Evolutionary conservation across 2,888 invertebrate species (phyloP).

Genomic region (Rhagium mordax): DNA sequence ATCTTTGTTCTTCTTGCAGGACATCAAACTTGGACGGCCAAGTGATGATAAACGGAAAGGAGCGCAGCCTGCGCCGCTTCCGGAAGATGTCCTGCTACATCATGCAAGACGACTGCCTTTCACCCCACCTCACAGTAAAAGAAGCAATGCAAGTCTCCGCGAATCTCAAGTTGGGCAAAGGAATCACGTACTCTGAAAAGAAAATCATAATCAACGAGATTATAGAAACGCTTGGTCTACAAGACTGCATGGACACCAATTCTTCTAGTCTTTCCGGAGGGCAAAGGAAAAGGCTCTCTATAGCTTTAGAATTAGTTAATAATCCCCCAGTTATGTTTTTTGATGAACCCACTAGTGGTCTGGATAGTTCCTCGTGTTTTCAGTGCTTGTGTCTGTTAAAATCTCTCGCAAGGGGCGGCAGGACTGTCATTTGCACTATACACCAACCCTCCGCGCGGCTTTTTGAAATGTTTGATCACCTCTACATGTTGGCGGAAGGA

Average conservation of each 20-base stretch:
- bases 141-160: constrained; percentile 97
- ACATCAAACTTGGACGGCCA: constrained; percentile 89
- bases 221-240: constrained; percentile 86
- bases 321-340: constrained; percentile 99
- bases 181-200: constrained; percentile 80
- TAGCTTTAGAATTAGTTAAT: constrained; percentile 93
- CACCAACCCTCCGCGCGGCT: constrained; percentile 96
- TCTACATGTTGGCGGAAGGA: constrained; percentile 93
- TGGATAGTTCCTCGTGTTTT: constrained; percentile 96
- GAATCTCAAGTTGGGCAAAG: constrained; percentile 90
- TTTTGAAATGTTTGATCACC: constrained; percentile 95
- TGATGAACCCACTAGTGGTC: constrained; percentile 93
- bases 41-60: constrained; percentile 90
- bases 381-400: constrained; percentile 88
- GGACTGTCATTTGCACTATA: constrained; percentile 96
- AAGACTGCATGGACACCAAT: constrained; percentile 85
- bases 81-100: constrained; percentile 96
- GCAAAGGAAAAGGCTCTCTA: constrained; percentile 90
- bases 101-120: constrained; percentile 94
- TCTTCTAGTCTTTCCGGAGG: constrained; percentile 90
- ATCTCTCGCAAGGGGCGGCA: constrained; percentile 87
- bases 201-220: constrained; percentile 89
- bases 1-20: constrained; percentile 72
- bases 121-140: constrained; percentile 90
- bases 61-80: constrained; percentile 88